Evolutionary conservation across 2,888 invertebrate species (phyloP).

Genomic region (Scaeva pyrastri): DNA sequence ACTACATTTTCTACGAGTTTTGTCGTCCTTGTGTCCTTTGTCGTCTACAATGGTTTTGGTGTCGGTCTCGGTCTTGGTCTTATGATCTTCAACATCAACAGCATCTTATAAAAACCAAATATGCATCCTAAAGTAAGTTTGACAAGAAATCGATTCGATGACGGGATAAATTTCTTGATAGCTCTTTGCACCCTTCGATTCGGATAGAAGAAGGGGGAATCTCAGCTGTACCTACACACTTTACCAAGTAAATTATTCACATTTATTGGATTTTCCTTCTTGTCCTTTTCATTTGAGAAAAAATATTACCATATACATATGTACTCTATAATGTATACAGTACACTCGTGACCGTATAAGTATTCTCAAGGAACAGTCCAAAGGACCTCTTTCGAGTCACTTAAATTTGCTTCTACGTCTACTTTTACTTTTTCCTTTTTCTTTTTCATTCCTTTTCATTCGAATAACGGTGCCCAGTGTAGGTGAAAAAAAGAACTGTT

Average conservation of each 20-base stretch:
- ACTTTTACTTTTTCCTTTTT: no score
- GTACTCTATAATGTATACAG: background rate
- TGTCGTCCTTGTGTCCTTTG: no score
- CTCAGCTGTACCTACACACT: slow-evolving; percentile 40
- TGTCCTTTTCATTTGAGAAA: slow-evolving; percentile 1
- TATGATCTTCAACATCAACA: background rate
- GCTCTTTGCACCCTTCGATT: slow-evolving; percentile 21
- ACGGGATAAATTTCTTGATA: slow-evolving; percentile 27
- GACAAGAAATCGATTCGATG: slow-evolving; percentile 41
- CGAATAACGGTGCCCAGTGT: background rate
- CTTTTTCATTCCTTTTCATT: slow-evolving; percentile 6
- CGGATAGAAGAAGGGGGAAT: background rate
- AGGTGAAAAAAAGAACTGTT: slow-evolving; percentile 26
- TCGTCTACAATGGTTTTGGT: no score
- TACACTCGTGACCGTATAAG: slow-evolving; percentile 29
- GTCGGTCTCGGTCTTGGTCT: background rate
- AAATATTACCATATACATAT: slow-evolving; percentile 25
- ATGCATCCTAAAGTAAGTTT: slow-evolving; percentile 38
- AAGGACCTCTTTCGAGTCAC: slow-evolving; percentile 33
- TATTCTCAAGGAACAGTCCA: slow-evolving; percentile 19
- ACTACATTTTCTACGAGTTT: background rate
- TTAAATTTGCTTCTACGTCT: background rate
- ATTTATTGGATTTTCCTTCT: slow-evolving; percentile 23
- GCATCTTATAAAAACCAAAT: slow-evolving; percentile 21
- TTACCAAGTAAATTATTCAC: slow-evolving; percentile 46